Base-by-base conservation (phyloP, 2,797 vertebrate species). In the Protonibea diacanthus region DNA sequence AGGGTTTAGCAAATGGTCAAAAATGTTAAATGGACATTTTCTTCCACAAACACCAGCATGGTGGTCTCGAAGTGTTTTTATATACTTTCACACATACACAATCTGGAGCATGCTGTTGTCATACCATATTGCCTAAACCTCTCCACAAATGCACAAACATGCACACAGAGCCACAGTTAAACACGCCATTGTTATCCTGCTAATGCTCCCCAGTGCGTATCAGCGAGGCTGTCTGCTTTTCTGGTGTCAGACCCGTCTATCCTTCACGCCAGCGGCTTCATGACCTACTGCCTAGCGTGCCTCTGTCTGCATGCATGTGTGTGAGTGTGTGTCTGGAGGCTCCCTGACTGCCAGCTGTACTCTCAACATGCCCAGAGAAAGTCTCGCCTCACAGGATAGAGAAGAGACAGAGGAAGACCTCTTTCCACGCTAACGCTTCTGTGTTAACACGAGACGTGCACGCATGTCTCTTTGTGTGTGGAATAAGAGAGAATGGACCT, bases 161-260 rank as follows among this genome's bases (percentile, higher is more conserved):
- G 25, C 29, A 25, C 3, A 67, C 38, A 3, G 61, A 60, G 53
- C 72, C 45, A 66, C 59, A 71, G 45, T 60, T 57, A 83, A 82
- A 81, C 87, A 88, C 56, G 78, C 59, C 66, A 86, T 86, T 89
- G 87, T 90, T 87, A 59, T 90, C 72, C 77, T 83, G 58, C 14
- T 82, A 80, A 78, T 81, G 67, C 81, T 84, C 80, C 60, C 51
- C 45, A 63, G 73, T 88, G 86, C 84, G 85, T 87, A 80, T 84
- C 74, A 89, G 74, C 33, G 18, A 76, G 67, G 56, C 74, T 88
- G 84, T 85, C 87, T 89, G 63, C 79, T 80, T 66, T 86, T 85
- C 89, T 91, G 87, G 83, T 92, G 91, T 91, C 84, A 92, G 89
- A 92, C 63, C 68, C 76, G 79, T 89, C 90, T 91, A 78, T 92